Evolutionary conservation across 2,113 vertebrate species (phyloP), one percentile per base, ranked within the genome.

Genomic region (Tonatia bakeri): DNA sequence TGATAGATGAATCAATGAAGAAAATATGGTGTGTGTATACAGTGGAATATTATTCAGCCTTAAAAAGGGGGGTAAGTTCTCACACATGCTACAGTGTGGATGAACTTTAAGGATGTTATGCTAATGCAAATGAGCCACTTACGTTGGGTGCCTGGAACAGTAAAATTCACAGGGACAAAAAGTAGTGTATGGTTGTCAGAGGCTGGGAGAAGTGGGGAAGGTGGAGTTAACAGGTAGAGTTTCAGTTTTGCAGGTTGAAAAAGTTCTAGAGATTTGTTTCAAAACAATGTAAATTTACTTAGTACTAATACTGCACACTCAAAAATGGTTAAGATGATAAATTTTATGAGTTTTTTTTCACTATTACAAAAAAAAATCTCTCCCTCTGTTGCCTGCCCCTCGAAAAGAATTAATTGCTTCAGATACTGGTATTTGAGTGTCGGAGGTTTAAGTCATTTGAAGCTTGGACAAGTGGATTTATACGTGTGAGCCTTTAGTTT

Each of bases 331-430:
- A 82, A 38, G 11, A 54, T 70, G 33, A 7, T 80, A 84, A 61
- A 61, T 61, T 61, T 26, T 70, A 61, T 33, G 13, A 45, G 15
- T 69, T 76, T 85, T 28, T 28, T 22, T 4, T 19, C 50, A 77
- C 17, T 84, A 36, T 43, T 28, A 61, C 26, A 69, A 75, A 31
- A 61, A 52, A 86, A 40, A 47, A 80, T 36, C 10, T 59, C 67
- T 15, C 8, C 73, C 24, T 52, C 28, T 1, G 24, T 24, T 61
- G 24, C 24, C 24, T 11, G 3, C 13, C 4, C 16, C 31, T 8
- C 56, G 77, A 72, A 75, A 86, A 79, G 67, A 95, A 77, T 65
- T 72, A 86, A 87, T 56, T 95, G 31, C 19, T 88, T 95, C 17
- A n/a, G 64, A 56, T 38, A 38, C 13, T 72, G 56, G 11, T 56